Percentiles rank a stretch among this genome's conserved stretches.
phyloP scores from a whole-genome alignment of 1,140 invertebrate species.

The Drosophila arawakana region DNA sequence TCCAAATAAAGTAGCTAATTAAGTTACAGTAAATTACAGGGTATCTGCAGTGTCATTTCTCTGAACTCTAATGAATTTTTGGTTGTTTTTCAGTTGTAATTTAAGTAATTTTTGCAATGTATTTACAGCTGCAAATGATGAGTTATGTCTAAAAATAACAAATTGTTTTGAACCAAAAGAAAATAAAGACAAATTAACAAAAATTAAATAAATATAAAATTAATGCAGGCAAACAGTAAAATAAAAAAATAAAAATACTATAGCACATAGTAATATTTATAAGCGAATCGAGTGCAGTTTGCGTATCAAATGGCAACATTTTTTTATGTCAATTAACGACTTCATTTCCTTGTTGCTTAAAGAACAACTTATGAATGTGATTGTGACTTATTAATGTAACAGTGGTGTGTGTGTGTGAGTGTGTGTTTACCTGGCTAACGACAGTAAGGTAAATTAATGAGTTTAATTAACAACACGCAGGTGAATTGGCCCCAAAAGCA shows the following conservation, averaged over 20 bases:
- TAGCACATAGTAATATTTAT: neutral
- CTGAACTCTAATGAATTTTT: neutral
- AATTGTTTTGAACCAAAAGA: constrained; percentile 48
- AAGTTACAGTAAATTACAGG: neutral
- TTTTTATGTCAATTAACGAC: constrained; percentile 41
- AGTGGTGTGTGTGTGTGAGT: neutral
- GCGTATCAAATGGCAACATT: constrained; percentile 49
- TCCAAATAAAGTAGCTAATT: too few relatives aligned
- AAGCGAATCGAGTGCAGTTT: constrained; percentile 59
- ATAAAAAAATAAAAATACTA: constrained; percentile 39
- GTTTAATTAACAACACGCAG: constrained; percentile 78
- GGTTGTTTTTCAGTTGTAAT: constrained; percentile 36
- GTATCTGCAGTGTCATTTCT: neutral
- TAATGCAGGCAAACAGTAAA: constrained; percentile 12
- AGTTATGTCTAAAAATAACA: constrained; percentile 59
- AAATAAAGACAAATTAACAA: constrained; percentile 37
- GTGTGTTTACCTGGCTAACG: constrained; percentile 46
- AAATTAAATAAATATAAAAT: constrained; percentile 18
- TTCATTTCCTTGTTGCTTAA: constrained; percentile 65
- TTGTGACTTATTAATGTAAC: constrained; percentile 17
- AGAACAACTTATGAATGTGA: constrained; percentile 37
- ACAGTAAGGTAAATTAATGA: constrained; percentile 75
- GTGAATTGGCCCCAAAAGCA: constrained; percentile 22
- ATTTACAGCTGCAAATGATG: constrained; percentile 32
- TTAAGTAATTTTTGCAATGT: constrained; percentile 24